Evolutionary conservation across 2,888 invertebrate genomes (phyloP).

Genomic region (Lasioglossum figueresi): DNA sequence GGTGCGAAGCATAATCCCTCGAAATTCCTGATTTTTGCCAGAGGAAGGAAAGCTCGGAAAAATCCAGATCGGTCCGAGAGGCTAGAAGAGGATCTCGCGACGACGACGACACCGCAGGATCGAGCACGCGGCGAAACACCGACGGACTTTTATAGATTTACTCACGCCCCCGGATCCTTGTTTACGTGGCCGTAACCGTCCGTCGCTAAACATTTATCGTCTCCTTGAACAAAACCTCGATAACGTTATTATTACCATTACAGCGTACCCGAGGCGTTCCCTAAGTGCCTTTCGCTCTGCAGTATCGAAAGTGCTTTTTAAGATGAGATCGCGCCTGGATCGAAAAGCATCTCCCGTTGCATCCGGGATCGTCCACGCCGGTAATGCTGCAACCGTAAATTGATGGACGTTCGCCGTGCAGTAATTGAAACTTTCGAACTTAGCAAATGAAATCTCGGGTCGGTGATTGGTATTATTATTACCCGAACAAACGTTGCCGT

Average conservation of each 20-base stretch:
- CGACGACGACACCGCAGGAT: not conserved
- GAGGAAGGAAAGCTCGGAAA: not conserved
- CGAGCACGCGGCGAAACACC: constrained; percentile 34
- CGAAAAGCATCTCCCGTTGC: constrained; percentile 56
- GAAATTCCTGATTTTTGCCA: not conserved
- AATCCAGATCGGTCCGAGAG: not conserved
- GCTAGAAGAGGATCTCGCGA: not conserved
- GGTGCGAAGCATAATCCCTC: not conserved
- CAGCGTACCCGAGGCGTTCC: constrained; percentile 64
- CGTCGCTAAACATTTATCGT: constrained; percentile 71
- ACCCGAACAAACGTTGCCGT: constrained; percentile 42
- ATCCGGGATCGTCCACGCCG: constrained; percentile 65
- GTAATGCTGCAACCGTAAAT: constrained; percentile 60
- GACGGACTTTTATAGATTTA: constrained; percentile 67
- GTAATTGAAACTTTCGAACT: constrained; percentile 69
- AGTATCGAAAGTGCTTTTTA: constrained; percentile 70
- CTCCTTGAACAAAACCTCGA: constrained; percentile 65
- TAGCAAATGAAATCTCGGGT: constrained; percentile 61
- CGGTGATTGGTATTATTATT: constrained; percentile 62
- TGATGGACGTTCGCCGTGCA: constrained; percentile 55
- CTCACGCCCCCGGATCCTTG: constrained; percentile 68
- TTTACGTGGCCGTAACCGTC: constrained; percentile 67
- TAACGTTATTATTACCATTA: constrained; percentile 73
- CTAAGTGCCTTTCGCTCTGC: constrained; percentile 67
- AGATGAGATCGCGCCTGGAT: constrained; percentile 71